These are phyloP conservation scores for Aporrectodea caliginosa DNA, from an alignment of 1,140 invertebrate species.

Conservation along the genomic window DNA sequence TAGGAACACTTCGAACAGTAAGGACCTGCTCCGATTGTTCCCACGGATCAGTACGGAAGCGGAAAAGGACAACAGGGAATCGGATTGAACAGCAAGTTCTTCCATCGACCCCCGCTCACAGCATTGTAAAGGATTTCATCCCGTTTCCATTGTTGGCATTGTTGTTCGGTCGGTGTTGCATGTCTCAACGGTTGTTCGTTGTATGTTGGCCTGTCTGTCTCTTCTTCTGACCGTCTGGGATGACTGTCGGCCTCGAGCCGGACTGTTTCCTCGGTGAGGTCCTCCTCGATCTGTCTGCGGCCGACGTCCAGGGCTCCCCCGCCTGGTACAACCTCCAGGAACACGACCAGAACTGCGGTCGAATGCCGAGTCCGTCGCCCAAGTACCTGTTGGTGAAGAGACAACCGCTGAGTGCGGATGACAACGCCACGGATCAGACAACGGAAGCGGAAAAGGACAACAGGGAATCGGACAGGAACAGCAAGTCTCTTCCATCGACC, in stretches of 20 bases:
- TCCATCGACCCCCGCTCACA: background rate
- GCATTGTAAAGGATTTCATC: too few relatives aligned
- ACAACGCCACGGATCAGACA: background rate
- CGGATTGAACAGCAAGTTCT: too few relatives aligned
- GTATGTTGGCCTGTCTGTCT: conserved; percentile 1
- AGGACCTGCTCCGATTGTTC: too few relatives aligned
- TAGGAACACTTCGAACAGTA: too few relatives aligned
- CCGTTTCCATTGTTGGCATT: too few relatives aligned
- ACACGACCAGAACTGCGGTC: conserved; percentile 7
- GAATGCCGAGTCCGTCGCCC: conserved; percentile 13
- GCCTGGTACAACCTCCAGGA: background rate
- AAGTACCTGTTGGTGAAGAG: conserved; percentile 17
- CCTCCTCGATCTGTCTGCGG: conserved; percentile 67
- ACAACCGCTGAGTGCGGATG: background rate
- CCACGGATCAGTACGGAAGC: background rate
- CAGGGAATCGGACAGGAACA: background rate
- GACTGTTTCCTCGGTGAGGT: conserved; percentile 64
- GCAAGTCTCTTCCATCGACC: background rate
- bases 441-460: background rate
- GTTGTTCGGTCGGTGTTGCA: too few relatives aligned
- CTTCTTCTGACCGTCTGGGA: conserved; percentile 75
- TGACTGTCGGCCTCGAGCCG: conserved; percentile 71
- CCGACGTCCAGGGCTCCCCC: conserved; percentile 64
- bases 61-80: background rate
- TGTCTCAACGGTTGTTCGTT: conserved; percentile 2